Base-by-base conservation (phyloP, 2,797 vertebrate species). In the Eidolon dupreanum region DNA sequence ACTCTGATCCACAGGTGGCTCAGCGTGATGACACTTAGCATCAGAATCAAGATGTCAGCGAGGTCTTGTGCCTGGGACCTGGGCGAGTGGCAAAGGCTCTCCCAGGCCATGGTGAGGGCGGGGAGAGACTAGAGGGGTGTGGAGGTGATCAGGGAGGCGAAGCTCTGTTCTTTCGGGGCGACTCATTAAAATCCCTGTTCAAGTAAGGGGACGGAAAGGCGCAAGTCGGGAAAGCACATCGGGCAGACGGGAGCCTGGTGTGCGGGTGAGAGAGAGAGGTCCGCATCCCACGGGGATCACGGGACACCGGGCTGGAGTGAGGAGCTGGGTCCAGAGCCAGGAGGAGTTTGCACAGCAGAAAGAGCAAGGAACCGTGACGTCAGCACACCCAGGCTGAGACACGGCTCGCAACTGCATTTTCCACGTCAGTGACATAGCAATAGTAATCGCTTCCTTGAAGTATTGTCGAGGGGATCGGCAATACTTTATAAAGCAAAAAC, bases 321-420 rank as follows among this genome's bases (percentile, higher is more conserved):
- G 17, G 22, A 5, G 31, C 46, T 24, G 53, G 38, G 6, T 36
- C 6, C 16, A 7, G 65, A 28, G 8, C 24, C 31, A 8, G 31
- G 51, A 46, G 66, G 38, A 8, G 6, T 0, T 1, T 1, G 4
- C 5, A 15, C 0, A 0, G 20, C 12, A 57, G 51, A 5, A 15
- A 61, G 51, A 41, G 46, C 15, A 8, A 24, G 33, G 31, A 26
- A 33, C 3, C 17, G 11, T 11, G 7, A 33, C 15, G 4, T 66
- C 12, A 16, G 16, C n/a, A 46, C 12, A 15, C 15, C n/a, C 19
- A n/a, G n/a, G 6, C 55, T 31, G 28, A 81, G 43, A 24, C 66
- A 28, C 28, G 26, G 12, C 74, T 82, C 49, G 7, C 5, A 5
- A 8, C 24, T 1, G 46, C 26, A 11, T 41, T 46, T 19, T 10